A percentile compares a stretch with the other conserved stretches of the same genome.
These are phyloP conservation scores for Allacma fusca DNA, from an alignment of 2,888 invertebrate species.

Conservation along the genomic window DNA sequence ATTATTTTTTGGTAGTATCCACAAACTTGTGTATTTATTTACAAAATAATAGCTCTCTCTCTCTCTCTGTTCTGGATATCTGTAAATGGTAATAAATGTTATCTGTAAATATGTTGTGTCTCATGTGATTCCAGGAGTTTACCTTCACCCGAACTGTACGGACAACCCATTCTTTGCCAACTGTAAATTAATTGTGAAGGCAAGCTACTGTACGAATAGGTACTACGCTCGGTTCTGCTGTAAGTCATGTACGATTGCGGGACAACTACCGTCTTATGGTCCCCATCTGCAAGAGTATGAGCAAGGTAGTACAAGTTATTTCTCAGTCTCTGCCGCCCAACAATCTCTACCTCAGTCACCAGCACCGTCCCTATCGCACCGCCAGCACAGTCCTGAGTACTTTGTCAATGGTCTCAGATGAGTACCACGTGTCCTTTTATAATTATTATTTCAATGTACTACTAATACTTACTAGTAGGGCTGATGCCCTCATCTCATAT, in stretches of 20 bases:
- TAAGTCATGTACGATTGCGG: conserved; percentile 87
- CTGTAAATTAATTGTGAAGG: conserved; percentile 85
- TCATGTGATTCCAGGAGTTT: conserved; percentile 69
- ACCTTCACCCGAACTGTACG: conserved; percentile 80
- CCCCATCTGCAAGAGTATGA: conserved; percentile 65
- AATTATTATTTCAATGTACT: background rate
- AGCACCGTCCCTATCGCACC: conserved; percentile 6
- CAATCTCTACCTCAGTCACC: background rate
- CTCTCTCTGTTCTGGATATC: too few species aligned
- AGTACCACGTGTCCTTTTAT: background rate
- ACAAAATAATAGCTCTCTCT: too few species aligned
- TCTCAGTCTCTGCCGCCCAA: conserved; percentile 19
- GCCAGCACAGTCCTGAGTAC: background rate
- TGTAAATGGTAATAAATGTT: too few species aligned
- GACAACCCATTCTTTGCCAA: conserved; percentile 90
- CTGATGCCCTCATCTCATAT: too few species aligned
- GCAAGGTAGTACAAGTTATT: conserved; percentile 46
- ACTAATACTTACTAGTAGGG: too few species aligned
- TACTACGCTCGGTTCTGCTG: conserved; percentile 87
- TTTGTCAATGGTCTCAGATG: conserved; percentile 33
- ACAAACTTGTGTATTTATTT: too few species aligned
- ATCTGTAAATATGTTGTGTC: background rate
- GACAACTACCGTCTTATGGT: conserved; percentile 71
- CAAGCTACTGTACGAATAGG: conserved; percentile 82
- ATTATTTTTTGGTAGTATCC: too few species aligned